A percentile compares a stretch with the other conserved stretches of the same genome.
phyloP scores from a whole-genome alignment of 2,113 vertebrate species.

The Nycticorax nycticorax region DNA sequence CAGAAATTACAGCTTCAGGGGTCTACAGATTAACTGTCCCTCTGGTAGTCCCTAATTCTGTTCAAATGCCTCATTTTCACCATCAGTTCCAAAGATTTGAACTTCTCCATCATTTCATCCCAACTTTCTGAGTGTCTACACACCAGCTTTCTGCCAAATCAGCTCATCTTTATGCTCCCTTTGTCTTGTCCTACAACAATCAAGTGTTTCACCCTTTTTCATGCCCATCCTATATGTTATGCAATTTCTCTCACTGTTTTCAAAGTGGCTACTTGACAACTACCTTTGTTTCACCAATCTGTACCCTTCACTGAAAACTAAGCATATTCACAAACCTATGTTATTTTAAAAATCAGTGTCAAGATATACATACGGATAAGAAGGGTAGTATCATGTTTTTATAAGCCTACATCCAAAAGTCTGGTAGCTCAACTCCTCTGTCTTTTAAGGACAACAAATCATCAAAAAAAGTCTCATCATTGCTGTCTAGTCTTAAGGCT shows the following conservation, averaged over 20 bases:
- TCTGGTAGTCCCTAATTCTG: background rate
- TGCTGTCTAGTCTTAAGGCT: background rate
- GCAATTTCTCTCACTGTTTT: background rate
- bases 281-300: background rate
- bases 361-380: background rate
- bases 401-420: background rate
- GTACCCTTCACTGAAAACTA: background rate
- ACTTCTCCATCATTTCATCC: background rate
- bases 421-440: background rate
- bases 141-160: background rate
- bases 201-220: background rate
- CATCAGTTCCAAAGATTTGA: background rate
- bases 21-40: background rate
- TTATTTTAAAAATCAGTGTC: background rate
- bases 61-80: background rate
- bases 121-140: background rate
- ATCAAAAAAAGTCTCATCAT: background rate
- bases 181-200: background rate
- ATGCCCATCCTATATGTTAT: fast-evolving
- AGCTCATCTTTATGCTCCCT: background rate
- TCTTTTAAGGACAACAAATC: background rate
- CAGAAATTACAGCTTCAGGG: background rate
- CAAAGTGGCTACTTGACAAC: background rate
- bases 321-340: background rate
- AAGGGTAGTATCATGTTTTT: background rate